A percentile compares a stretch with the other conserved stretches of the same genome.
These are phyloP conservation scores for Lamprotornis superbus DNA, from an alignment of 2,113 vertebrate genomes.

Conservation along the genomic window DNA sequence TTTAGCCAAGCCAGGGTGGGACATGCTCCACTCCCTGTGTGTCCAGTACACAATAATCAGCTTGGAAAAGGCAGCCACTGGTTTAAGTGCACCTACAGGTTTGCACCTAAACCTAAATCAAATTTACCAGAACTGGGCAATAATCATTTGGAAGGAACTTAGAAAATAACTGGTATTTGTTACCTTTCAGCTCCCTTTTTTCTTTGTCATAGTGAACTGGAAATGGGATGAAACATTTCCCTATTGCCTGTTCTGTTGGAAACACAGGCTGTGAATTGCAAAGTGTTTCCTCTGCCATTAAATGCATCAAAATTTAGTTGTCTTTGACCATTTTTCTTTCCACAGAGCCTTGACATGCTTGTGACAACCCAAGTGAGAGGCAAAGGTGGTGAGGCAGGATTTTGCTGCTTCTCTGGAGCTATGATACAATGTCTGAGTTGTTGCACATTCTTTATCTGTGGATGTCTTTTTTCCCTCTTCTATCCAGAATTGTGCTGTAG, in stretches of 20 bases:
- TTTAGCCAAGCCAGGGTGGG: not conserved
- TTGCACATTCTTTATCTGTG: not conserved
- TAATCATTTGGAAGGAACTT: not conserved
- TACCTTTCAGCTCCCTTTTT: not conserved
- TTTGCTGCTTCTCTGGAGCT: not conserved
- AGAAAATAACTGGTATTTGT: not conserved
- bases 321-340: not conserved
- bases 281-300: not conserved
- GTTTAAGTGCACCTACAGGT: not conserved
- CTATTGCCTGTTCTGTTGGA: not conserved
- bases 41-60: fast-evolving
- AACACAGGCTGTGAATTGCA: not conserved
- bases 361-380: not conserved
- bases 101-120: not conserved
- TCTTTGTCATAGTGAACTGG: not conserved
- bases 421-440: not conserved
- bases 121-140: not conserved
- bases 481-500: not conserved
- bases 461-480: not conserved
- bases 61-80: not conserved
- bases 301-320: not conserved
- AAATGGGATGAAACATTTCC: not conserved
- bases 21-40: not conserved
- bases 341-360: not conserved
- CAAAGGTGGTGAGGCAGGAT: not conserved